phyloP scores from a whole-genome alignment of 2,888 invertebrate species.

The Caprella mutica region DNA sequence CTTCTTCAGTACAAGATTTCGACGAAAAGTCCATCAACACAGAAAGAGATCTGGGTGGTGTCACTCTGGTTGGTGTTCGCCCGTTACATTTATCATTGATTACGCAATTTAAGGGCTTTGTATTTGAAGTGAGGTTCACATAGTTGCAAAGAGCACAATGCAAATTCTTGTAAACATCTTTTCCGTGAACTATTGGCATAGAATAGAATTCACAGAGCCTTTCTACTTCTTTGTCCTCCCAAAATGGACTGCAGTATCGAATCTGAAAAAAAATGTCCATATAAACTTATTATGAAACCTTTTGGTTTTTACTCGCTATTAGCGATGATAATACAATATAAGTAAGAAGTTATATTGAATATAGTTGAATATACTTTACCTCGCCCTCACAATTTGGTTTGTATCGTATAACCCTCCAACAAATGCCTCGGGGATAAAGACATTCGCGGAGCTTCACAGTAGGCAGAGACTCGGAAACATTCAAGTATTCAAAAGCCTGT shows the following conservation, averaged over 20 bases:
- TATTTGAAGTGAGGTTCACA: constrained; percentile 18
- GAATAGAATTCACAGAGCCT: constrained; percentile 33
- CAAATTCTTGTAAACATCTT: constrained; percentile 37
- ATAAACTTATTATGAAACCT: too few species aligned
- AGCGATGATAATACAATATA: too few species aligned
- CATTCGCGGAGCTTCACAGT: too few species aligned
- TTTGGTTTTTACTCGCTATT: too few species aligned
- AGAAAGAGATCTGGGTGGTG: constrained; percentile 12
- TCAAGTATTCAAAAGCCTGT: too few species aligned
- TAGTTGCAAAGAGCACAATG: constrained; percentile 38
- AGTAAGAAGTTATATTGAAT: too few species aligned
- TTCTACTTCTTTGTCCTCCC: constrained; percentile 23
- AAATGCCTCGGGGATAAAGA: too few species aligned
- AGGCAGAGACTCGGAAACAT: too few species aligned
- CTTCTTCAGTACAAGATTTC: constrained; percentile 9
- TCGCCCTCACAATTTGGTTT: too few species aligned
- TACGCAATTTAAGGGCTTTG: constrained; percentile 2
- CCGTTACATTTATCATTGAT: not conserved
- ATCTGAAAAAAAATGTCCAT: constrained; percentile 20
- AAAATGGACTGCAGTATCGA: constrained; percentile 23
- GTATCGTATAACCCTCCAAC: too few species aligned
- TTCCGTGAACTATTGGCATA: constrained; percentile 5
- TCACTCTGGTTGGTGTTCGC: not conserved
- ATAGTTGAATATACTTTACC: too few species aligned
- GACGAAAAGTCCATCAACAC: constrained; percentile 34